Evolutionary conservation across 2,797 vertebrate species (phyloP).

Genomic region (Tolypeutes matacus): DNA sequence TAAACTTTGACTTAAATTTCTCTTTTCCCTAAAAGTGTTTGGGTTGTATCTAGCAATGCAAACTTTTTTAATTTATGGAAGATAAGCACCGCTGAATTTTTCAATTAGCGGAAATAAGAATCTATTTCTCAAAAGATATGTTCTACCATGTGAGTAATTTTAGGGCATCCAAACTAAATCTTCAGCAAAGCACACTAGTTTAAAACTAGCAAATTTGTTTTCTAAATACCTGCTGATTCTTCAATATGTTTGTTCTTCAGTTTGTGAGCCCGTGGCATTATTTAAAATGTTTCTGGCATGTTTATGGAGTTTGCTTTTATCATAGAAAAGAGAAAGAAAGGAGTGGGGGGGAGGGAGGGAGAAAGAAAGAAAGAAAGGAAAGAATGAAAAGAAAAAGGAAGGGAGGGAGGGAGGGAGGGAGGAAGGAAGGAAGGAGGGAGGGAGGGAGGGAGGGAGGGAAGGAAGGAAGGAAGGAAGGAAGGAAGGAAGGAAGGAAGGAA

Average conservation of each 20-base stretch:
- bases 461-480: too few species aligned
- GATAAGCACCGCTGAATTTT: not conserved
- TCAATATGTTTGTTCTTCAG: not conserved
- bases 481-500: too few species aligned
- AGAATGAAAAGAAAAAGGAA: too few species aligned
- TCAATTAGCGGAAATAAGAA: not conserved
- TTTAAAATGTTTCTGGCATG: not conserved
- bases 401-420: too few species aligned
- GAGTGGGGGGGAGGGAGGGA: too few species aligned
- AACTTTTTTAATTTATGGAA: not conserved
- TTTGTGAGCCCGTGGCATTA: not conserved
- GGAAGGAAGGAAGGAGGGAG: too few species aligned
- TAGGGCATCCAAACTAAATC: not conserved
- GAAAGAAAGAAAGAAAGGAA: not conserved
- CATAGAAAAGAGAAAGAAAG: slow-evolving; percentile 5
- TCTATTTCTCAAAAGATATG: not conserved
- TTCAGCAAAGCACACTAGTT: not conserved
- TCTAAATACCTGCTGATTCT: not conserved
- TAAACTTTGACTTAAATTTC: not conserved
- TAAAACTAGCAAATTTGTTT: slow-evolving; percentile 36
- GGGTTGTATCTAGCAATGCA: not conserved
- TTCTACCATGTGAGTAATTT: not conserved
- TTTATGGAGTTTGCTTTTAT: not conserved
- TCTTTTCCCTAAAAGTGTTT: not conserved
- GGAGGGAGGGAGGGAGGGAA: too few species aligned